Evolutionary conservation across 92 coral and sea anemone species (phyloP), one percentile per base, ranked within the genome.

Genomic region (Heliopora coerulea): DNA sequence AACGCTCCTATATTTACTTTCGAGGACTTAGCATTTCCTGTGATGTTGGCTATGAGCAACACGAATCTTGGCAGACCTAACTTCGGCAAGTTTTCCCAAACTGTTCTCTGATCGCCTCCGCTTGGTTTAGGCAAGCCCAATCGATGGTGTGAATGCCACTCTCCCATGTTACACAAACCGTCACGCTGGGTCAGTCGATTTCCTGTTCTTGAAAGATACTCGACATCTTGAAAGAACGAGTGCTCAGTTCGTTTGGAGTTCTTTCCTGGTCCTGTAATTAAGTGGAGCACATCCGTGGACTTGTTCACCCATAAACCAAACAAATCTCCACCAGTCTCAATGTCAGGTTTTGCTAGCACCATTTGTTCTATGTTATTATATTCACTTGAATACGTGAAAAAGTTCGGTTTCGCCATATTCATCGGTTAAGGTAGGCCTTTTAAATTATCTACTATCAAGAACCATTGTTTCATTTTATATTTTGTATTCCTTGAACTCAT

Each of bases 261-360:
- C 58, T 32, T 49, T 30, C 65, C 62, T 5, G 75, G 85, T 54
- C 64, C 79, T 24, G 0, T 41, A 34, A 83, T 27, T n/a, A 62
- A 10, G 9, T 83, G 86, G 35, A 83, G 52, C 3, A 83, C 82
- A 2, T 66, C 82, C 25, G 59, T 25, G 1, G 40, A 17, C 44
- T 54, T 40, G 28, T 26, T 78, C 23, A 82, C 73, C 91, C 91
- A 87, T 62, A 87, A 62, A 25, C 91, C 91, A 65, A 87, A 81
- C 69, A 87, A 61, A 37, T 80, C 82, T 27, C 91, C 91, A 23
- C 97, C 97, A 8, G 97, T 91, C 70, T 91, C 97, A 9, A 62
- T 46, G 56, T 82, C 49, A 3, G 85, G 88, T 31, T 84, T 75
- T 12, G 65, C 62, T 12, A 89, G 80, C 59, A 89, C 97, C 73